Evolutionary conservation across 2,888 invertebrate genomes (phyloP), one percentile per base, ranked within the genome.

Genomic region (Azorinus chamasolen): DNA sequence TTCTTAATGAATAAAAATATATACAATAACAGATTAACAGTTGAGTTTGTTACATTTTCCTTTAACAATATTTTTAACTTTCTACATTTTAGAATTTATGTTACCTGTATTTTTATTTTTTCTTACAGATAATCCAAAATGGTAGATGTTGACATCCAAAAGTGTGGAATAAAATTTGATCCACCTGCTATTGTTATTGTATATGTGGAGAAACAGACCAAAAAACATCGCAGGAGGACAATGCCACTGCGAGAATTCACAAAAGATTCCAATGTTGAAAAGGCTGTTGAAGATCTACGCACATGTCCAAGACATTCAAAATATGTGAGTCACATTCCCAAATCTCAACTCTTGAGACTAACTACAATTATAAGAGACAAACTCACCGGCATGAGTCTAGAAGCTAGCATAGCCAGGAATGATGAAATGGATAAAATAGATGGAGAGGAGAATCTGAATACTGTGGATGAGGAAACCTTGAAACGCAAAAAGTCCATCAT

Each of bases 401-500:
- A 92, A 22, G 93, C 92, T 32, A 93, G 93, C 50, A 77, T 94
- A n/a, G 86, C 87, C 12, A 86, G 88, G 48, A 92, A 91, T 72
- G 84, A 88, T 57, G 88, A 87, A 37, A 91, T 93, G 77, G 93
- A 93, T 80, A 85, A 80, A 12, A 84, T 94, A 18, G 92, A 94
- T 84, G 92, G 93, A 0, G 91, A 94, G 4, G 94, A 94, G 84
- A 94, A 94, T 80, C 82, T 94, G 39, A 94, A 94, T 82, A 92
- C 93, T 84, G 86, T 94, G 2, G 91, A 93, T 64, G 92, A 92
- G 37, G 92, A 91, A 25, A 91, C 91, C 51, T 84, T 94, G 39
- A 88, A 87, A 25, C 84, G 92, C 14, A 94, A 94, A 74, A 94
- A 94, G 84, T 89, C 93, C n/a, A 84, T 93, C 0, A 94, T 94